A percentile compares a stretch with the other conserved stretches of the same genome.
Evolutionary conservation across 2,888 invertebrate genomes (phyloP).

Genomic region (Drosophila nigritarsus): DNA sequence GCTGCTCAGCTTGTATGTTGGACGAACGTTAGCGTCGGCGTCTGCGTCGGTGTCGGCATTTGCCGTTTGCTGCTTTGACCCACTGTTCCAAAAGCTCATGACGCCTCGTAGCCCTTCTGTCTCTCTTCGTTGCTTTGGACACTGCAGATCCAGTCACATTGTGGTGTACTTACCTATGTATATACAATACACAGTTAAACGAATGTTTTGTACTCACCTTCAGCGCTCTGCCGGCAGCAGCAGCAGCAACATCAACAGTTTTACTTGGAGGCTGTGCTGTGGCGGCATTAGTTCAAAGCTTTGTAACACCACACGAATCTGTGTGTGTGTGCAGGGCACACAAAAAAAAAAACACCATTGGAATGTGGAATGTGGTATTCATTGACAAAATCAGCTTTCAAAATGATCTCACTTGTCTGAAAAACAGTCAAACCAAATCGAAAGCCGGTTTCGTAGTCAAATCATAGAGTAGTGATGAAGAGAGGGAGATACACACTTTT

Average conservation of each 20-base stretch:
- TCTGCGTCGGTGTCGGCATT: constrained; percentile 14
- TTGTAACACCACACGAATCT: constrained; percentile 66
- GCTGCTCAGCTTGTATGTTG: constrained; percentile 26
- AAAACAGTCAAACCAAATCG: constrained; percentile 86
- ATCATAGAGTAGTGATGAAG: constrained; percentile 63
- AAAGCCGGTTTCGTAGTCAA: constrained; percentile 86
- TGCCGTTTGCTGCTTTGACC: constrained; percentile 54
- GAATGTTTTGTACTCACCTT: constrained; percentile 62
- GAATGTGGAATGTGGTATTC: constrained; percentile 83
- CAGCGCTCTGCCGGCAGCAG: constrained; percentile 16
- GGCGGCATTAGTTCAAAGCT: constrained; percentile 83
- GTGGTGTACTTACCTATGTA: constrained; percentile 34
- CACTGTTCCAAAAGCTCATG: constrained; percentile 48
- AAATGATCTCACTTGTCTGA: constrained; percentile 86
- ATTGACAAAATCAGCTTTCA: constrained; percentile 86
- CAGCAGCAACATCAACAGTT: constrained; percentile 31
- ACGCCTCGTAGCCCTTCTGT: constrained; percentile 4
- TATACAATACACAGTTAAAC: constrained; percentile 29
- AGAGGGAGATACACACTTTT: background rate
- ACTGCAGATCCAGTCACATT: constrained; percentile 51
- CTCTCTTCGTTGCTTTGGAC: constrained; percentile 1
- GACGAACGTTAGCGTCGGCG: constrained; percentile 22
- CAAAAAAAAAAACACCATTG: constrained; percentile 53
- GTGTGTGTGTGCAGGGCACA: constrained; percentile 51
- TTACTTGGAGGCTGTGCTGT: constrained; percentile 49